Base-by-base conservation (phyloP, 2,888 invertebrate species). In the Agrochola lychnidis region DNA sequence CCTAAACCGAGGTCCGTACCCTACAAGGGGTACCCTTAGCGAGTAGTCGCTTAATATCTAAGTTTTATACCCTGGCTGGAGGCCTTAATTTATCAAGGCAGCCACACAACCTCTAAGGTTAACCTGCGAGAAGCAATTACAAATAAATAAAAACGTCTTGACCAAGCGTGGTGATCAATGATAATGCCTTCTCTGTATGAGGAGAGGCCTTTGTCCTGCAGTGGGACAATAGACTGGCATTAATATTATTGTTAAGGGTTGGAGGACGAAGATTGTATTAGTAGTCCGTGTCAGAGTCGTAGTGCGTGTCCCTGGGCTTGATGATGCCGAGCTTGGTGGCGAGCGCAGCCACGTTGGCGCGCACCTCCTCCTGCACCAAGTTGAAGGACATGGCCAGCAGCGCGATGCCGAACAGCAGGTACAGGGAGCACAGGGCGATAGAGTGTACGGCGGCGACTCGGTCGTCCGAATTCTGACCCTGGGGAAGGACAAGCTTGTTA, bases 321-420 rank as follows among this genome's bases (percentile, higher is more conserved):
- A 99, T 98, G 92, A 99, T 99, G 63, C 99, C 99, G 76, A 99
- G 97, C 77, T 98, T 97, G 88, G 98, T 98, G 40, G 99, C 99
- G 14, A 99, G 98, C 80, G 98, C 97, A 89, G 99, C 98, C 9
- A 99, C 99, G 91, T 98, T 98, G 79, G 98, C 98, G 83, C 99
- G 98, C 16, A 99, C 99, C 94, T 99, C 99, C 92, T 99, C 99
- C 94, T 99, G 99, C 64, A 99, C 99, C 91, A 99, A 96, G 97
- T 99, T 99, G 95, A 99, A 99, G 90, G 99, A 99, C 99, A 99
- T 99, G 48, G 99, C 99, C 84, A 99, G 96, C 66, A 99, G 95
- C 0, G 99, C 99, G 91, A 99, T 99, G 12, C 99, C 99, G 93
- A 99, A 99, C 63, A 99, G 97, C 83, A 99, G 97, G 95, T 99